Conservation (phyloP, 2,888 invertebrate genomes). For the Drosophila nr. medialis region DNA sequence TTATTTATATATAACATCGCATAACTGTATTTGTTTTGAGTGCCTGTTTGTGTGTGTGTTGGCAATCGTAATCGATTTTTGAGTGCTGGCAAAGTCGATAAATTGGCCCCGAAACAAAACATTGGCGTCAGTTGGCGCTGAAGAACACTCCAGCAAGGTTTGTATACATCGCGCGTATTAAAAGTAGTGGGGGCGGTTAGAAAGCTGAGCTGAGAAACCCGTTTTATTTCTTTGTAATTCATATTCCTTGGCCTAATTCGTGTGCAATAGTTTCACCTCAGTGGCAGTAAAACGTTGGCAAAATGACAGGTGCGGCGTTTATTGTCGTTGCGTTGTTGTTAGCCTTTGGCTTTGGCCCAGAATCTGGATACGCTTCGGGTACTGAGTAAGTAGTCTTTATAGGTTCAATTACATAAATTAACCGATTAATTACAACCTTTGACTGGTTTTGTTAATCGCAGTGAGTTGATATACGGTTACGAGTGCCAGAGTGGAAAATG, state of each 20-base stretch:
- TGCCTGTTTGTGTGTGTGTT: constrained; percentile 5
- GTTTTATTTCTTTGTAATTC: constrained; percentile 42
- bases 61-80: constrained; percentile 57
- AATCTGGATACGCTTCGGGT: constrained; percentile 37
- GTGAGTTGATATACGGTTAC: constrained; percentile 81
- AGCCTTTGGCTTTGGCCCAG: constrained; percentile 52
- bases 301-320: constrained; percentile 49
- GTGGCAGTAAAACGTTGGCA: constrained; percentile 20
- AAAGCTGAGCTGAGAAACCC: constrained; percentile 42
- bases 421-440: not conserved
- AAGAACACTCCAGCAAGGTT: constrained; percentile 30
- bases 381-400: constrained; percentile 49
- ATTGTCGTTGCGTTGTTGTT: constrained; percentile 50
- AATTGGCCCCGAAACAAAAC: constrained; percentile 50
- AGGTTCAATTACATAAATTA: not conserved
- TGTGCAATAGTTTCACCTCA: constrained; percentile 1
- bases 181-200: too few species aligned
- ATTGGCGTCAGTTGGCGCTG: constrained; percentile 46
- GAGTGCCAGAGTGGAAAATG: constrained; percentile 81
- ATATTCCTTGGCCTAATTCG: constrained; percentile 37
- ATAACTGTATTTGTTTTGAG: constrained; percentile 18
- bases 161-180: constrained; percentile 8
- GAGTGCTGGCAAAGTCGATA: constrained; percentile 48
- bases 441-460: constrained; percentile 10
- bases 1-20: constrained; percentile 29